These are phyloP conservation scores for Lepidochrysops patricia DNA, from an alignment of 2,888 invertebrate species.

Conservation along the genomic window DNA sequence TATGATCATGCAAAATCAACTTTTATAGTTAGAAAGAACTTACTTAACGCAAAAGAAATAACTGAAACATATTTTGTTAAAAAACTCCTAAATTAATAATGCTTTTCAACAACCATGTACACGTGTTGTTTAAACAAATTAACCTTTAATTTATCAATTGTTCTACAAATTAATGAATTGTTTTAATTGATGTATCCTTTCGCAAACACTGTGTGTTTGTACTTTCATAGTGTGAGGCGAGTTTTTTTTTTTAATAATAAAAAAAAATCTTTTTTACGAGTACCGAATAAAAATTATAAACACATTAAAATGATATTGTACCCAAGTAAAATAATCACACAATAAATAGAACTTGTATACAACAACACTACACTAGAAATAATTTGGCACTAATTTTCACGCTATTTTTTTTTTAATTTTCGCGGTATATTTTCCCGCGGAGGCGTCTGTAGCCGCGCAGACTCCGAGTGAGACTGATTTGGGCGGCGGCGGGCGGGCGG, in stretches of 20 bases:
- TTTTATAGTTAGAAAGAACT: no score
- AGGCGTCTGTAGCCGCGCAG: conserved; percentile 19
- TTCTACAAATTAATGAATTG: neutral
- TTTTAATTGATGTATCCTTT: neutral
- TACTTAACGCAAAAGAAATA: no score
- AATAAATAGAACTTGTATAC: neutral
- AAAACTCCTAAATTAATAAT: no score
- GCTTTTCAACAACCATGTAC: no score
- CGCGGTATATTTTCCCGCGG: neutral
- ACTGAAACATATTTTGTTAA: no score
- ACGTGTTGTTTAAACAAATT: neutral
- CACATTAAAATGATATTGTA: neutral
- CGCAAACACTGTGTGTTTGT: neutral
- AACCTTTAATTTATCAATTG: neutral
- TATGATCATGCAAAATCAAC: no score
- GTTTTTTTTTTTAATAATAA: no score
- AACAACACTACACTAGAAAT: neutral
- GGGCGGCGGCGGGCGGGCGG: conserved; percentile 21
- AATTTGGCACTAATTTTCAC: conserved; percentile 9
- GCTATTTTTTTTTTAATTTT: conserved; percentile 6
- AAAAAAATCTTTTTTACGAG: no score
- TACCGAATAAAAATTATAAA: neutral
- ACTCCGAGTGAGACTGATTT: conserved; percentile 21
- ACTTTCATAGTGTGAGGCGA: no score
- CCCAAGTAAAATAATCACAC: conserved; percentile 5